Evolutionary conservation across 2,797 vertebrate genomes (phyloP).

Genomic region (Podarcis siculus): DNA sequence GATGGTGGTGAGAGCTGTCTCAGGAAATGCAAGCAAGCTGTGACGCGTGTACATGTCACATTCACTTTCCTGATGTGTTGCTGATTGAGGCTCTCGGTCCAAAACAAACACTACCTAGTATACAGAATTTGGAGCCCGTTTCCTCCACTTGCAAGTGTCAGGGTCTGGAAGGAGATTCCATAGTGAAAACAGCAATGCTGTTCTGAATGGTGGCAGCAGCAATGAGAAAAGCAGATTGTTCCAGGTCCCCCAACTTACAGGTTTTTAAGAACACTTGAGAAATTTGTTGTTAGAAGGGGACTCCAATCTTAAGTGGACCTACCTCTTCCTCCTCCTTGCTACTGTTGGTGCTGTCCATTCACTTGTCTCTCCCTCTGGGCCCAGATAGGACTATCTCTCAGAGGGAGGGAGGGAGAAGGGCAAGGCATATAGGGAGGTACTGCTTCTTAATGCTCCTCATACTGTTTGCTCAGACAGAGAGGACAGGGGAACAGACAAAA

Average conservation of each 20-base stretch:
- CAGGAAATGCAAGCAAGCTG: conserved; percentile 27
- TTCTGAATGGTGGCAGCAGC: conserved; percentile 29
- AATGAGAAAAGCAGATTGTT: conserved; percentile 16
- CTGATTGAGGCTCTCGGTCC: conserved; percentile 9
- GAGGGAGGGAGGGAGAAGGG: background rate
- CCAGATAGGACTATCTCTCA: background rate
- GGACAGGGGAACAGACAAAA: background rate
- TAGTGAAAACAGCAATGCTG: background rate
- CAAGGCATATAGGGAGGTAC: background rate
- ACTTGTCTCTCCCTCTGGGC: background rate
- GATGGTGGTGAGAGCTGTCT: conserved; percentile 40
- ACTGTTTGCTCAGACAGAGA: background rate
- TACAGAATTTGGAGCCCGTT: background rate
- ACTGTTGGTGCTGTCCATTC: background rate
- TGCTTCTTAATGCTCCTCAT: background rate
- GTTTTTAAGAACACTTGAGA: background rate
- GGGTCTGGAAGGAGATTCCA: conserved; percentile 34
- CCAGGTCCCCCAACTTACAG: background rate
- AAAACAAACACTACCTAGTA: conserved; percentile 56
- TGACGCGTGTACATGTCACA: background rate
- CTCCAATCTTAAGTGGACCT: background rate
- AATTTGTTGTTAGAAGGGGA: background rate
- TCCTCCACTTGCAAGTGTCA: conserved; percentile 34
- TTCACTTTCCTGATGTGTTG: conserved; percentile 38
- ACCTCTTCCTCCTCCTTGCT: background rate